Conservation (phyloP, 2,113 vertebrate species). For the Sinocyclocheilus grahami region DNA sequence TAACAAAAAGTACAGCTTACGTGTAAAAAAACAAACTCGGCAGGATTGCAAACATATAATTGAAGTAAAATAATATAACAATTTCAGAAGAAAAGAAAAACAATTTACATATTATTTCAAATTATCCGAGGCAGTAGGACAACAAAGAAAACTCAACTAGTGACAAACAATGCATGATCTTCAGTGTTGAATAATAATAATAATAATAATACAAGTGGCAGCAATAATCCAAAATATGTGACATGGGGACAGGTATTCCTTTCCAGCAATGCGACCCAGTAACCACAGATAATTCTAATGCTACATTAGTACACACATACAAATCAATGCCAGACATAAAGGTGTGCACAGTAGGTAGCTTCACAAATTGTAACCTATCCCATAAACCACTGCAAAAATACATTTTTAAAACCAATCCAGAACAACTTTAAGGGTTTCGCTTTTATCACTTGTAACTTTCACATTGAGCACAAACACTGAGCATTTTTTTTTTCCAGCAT, state of each 20-base stretch:
- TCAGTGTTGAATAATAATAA: conserved; percentile 36
- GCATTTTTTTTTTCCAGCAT: conserved; percentile 63
- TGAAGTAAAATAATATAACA: conserved; percentile 56
- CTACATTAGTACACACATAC: conserved; percentile 47
- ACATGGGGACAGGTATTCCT: conserved; percentile 68
- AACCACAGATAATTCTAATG: conserved; percentile 67
- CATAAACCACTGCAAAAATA: conserved; percentile 63
- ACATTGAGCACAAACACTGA: conserved; percentile 75
- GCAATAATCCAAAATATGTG: conserved; percentile 65
- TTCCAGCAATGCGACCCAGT: conserved; percentile 59
- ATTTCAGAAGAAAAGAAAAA: conserved; percentile 53
- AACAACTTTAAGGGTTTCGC: conserved; percentile 59
- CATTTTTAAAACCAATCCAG: conserved; percentile 64
- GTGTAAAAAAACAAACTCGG: conserved; percentile 64
- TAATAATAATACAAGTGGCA: conserved; percentile 51
- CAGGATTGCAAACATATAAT: conserved; percentile 53
- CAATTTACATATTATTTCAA: conserved; percentile 2
- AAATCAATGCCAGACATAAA: conserved; percentile 69
- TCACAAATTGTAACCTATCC: conserved; percentile 66
- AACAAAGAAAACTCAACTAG: not conserved
- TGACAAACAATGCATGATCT: conserved; percentile 55
- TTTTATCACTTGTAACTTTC: conserved; percentile 57
- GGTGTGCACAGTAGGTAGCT: conserved; percentile 70
- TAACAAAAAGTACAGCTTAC: conserved; percentile 61
- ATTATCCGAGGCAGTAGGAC: conserved; percentile 11